Evolutionary conservation across 2,113 vertebrate genomes (phyloP).

Genomic region (Willisornis vidua): DNA sequence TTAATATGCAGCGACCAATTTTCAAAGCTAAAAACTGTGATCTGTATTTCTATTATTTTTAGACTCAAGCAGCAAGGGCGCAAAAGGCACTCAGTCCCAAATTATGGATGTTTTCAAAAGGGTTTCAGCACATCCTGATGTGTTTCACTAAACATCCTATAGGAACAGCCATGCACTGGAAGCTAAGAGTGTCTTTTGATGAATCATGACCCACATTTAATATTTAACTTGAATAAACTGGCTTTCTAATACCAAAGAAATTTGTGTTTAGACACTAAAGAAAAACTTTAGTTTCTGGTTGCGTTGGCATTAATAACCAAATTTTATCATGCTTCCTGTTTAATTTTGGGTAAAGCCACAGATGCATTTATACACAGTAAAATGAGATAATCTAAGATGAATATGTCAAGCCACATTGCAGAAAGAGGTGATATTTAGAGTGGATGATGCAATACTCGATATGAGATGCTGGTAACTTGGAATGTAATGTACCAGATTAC

Average conservation of each 20-base stretch:
- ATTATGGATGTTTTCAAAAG: background rate
- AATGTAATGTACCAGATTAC: background rate
- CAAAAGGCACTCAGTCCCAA: background rate
- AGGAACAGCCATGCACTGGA: background rate
- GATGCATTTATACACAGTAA: background rate
- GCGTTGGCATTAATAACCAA: background rate
- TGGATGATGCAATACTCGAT: background rate
- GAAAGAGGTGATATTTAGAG: background rate
- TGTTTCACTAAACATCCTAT: background rate
- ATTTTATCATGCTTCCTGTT: background rate
- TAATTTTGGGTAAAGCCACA: background rate
- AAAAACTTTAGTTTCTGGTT: background rate
- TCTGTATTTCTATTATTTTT: background rate
- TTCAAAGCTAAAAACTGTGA: background rate
- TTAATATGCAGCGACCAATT: accelerated
- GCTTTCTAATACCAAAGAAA: background rate
- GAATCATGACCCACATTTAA: background rate
- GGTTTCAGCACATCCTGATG: background rate
- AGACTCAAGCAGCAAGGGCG: background rate
- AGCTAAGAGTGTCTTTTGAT: background rate
- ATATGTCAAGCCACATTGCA: background rate
- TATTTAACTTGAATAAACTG: background rate
- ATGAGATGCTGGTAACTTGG: background rate
- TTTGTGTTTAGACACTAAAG: background rate
- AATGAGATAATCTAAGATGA: background rate